phyloP scores from a whole-genome alignment of 2,113 vertebrate genomes.

The Heterochromis multidens region DNA sequence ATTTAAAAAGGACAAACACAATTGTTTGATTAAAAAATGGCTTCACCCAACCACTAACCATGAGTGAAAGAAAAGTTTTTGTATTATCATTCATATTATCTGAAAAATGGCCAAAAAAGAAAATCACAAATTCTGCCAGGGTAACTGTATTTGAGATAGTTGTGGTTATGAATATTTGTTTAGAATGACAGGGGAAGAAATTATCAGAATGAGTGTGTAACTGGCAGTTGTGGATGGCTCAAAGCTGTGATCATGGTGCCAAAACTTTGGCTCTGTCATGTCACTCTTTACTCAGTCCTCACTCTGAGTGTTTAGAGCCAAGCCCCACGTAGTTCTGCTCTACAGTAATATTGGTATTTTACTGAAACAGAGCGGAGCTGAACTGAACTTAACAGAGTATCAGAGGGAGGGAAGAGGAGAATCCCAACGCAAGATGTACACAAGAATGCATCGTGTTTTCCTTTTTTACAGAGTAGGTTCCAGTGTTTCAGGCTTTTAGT shows the following conservation, averaged over 20 bases:
- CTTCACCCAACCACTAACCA: no score
- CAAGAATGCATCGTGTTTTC: not conserved
- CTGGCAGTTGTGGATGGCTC: not conserved
- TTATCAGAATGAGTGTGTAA: not conserved
- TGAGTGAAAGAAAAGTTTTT: no score
- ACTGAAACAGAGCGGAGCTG: not conserved
- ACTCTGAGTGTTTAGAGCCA: not conserved
- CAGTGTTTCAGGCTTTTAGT: not conserved
- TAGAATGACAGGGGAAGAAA: not conserved
- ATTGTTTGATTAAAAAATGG: no score
- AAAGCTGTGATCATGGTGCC: not conserved
- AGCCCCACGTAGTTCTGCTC: not conserved
- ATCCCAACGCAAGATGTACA: not conserved
- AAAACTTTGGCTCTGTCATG: not conserved
- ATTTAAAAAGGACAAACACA: no score
- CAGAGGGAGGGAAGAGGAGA: not conserved
- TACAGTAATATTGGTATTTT: not conserved
- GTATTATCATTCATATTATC: no score
- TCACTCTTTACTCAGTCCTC: not conserved
- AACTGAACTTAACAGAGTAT: not conserved
- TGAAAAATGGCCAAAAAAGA: no score
- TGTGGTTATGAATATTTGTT: no score
- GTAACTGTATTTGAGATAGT: no score
- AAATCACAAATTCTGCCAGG: no score
- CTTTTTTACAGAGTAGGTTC: not conserved